These are phyloP conservation scores for Chaetops frenatus DNA, from an alignment of 2,113 vertebrate species.

Conservation along the genomic window DNA sequence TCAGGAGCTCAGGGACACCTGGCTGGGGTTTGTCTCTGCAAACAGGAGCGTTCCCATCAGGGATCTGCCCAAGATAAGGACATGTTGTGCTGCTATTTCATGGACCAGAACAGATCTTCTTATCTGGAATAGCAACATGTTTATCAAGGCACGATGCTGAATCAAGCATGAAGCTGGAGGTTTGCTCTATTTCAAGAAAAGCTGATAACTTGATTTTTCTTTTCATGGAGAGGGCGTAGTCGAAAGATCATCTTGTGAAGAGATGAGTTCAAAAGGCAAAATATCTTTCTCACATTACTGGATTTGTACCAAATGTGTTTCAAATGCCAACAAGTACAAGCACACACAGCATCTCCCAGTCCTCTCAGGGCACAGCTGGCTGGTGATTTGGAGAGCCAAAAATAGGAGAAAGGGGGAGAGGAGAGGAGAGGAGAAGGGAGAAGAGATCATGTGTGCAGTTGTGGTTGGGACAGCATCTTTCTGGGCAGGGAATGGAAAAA, in stretches of 20 bases:
- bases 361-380: not conserved
- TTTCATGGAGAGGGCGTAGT: not conserved
- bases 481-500: not conserved
- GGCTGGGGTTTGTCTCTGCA: not conserved
- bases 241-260: not conserved
- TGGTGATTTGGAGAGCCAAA: not conserved
- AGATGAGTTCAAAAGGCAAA: not conserved
- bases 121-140: slow-evolving; percentile 15
- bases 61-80: slow-evolving; percentile 24
- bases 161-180: not conserved
- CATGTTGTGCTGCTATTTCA: not conserved
- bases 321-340: not conserved
- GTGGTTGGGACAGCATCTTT: not conserved
- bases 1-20: not conserved
- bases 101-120: not conserved
- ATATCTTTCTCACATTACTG: not conserved
- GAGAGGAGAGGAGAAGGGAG: not conserved
- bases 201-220: not conserved
- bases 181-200: not conserved
- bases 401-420: not conserved
- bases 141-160: not conserved
- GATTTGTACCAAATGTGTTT: not conserved
- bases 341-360: not conserved
- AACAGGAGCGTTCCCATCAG: not conserved
- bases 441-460: not conserved